phyloP scores from a whole-genome alignment of 2,888 invertebrate species.

The Ditula angustiorana region DNA sequence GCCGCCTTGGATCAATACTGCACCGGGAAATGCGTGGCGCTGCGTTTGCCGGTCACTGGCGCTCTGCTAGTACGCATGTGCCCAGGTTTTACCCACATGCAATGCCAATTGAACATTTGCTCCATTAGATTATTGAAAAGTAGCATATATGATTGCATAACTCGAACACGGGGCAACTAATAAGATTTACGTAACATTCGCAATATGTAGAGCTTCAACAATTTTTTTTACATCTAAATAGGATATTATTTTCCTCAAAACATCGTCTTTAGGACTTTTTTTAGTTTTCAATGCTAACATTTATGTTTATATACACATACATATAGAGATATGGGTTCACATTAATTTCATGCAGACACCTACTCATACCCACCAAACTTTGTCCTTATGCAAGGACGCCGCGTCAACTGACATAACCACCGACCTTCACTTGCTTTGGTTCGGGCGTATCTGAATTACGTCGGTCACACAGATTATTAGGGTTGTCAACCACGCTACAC shows the following conservation, averaged over 20 bases:
- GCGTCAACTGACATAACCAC: neutral
- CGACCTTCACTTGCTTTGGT: neutral
- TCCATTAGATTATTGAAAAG: neutral
- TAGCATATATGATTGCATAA: neutral
- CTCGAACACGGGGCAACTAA: neutral
- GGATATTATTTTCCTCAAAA: neutral
- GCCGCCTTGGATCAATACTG: slow-evolving; percentile 79
- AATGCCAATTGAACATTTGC: neutral
- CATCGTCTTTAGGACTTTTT: too few relatives aligned
- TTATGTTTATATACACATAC: too few relatives aligned
- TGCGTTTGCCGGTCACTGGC: slow-evolving; percentile 33
- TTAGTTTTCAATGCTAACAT: too few relatives aligned
- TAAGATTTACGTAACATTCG: neutral
- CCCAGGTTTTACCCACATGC: neutral
- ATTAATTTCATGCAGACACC: too few relatives aligned
- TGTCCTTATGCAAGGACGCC: too few relatives aligned
- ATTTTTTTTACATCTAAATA: too few relatives aligned
- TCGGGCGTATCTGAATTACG: neutral
- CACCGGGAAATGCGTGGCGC: slow-evolving; percentile 69
- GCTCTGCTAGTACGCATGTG: neutral
- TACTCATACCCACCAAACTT: too few relatives aligned
- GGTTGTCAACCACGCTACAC: neutral
- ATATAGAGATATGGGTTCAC: too few relatives aligned
- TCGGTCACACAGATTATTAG: neutral
- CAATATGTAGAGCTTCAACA: neutral